phyloP scores from a whole-genome alignment of 2,888 invertebrate species.

The Dasysyrphus tricinctus region DNA sequence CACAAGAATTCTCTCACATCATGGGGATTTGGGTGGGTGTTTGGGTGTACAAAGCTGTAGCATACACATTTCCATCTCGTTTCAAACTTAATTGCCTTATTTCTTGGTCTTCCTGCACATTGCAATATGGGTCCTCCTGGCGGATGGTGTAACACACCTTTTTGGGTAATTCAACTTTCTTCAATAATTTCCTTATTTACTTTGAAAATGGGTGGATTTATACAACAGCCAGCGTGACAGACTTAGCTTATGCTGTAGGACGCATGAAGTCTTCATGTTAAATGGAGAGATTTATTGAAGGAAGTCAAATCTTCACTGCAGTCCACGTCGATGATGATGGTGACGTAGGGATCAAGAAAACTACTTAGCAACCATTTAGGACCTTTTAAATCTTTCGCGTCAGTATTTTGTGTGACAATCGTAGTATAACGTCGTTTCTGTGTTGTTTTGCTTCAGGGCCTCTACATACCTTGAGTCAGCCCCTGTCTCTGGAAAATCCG shows the following conservation, averaged over 20 bases:
- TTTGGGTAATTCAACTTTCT: conserved; percentile 30
- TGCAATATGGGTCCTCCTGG: conserved; percentile 15
- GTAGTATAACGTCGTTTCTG: no score
- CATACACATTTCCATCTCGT: conserved; percentile 27
- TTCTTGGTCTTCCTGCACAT: conserved; percentile 15
- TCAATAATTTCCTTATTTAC: conserved; percentile 61
- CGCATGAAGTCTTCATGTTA: background rate
- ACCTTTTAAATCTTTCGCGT: no score
- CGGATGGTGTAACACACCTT: conserved; percentile 39
- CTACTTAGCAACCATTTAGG: no score
- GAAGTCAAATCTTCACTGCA: background rate
- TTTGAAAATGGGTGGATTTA: background rate
- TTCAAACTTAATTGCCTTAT: conserved; percentile 57
- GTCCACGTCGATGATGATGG: background rate
- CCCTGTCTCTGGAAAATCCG: conserved; percentile 1
- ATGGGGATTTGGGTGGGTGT: background rate
- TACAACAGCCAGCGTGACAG: background rate
- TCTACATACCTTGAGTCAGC: background rate
- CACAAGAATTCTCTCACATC: background rate
- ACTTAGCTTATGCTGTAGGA: background rate
- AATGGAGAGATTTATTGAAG: background rate
- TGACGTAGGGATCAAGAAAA: no score
- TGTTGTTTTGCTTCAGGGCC: background rate
- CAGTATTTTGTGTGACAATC: no score
- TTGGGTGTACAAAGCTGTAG: background rate